Evolutionary conservation across 2,888 invertebrate genomes (phyloP), one percentile per base, ranked within the genome.

Genomic region (Scaptomyza caliginosa): DNA sequence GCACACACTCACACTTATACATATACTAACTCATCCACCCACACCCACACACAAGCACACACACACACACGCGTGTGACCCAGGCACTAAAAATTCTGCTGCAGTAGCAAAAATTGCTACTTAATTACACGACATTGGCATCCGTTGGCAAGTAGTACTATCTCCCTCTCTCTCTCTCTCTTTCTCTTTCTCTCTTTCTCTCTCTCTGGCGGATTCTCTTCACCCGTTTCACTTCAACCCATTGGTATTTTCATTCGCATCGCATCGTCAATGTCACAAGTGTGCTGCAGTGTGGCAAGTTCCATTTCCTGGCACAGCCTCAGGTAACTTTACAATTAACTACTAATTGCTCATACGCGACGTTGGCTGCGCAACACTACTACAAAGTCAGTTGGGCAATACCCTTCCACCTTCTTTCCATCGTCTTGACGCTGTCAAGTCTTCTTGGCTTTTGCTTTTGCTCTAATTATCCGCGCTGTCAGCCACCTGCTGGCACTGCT

Each of bases 311-410:
- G 71, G 30, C 73, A 64, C 36, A 54, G 70, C 76, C 71, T 65
- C 68, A 59, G 74, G 78, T 67, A 81, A 81, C 82, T 86, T 81
- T 67, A 81, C 82, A 83, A 83, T 83, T 83, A 83, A 83, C 87
- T 87, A 85, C 79, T 87, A 83, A 83, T 83, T 83, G 82, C 82
- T 87, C 85, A 83, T 87, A 83, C 87, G 82, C 82, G 73, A 76
- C 78, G 85, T 85, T 85, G 74, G 63, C 70, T 67, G 64, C 48
- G 58, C 66, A 52, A 60, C 73, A 64, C 63, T 76, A 65, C 66
- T 67, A 74, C 63, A 81, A 84, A 79, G 73, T 78, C 67, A 64
- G 67, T 42, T 51, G 46, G 48, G 50, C 69, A 3, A 40, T 30
- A 39, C 24, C 19, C 2, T 11, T 6, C 17, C 28, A 5, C 17